These are phyloP conservation scores for Sandelia bainsii DNA, from an alignment of 2,797 vertebrate species.

Conservation along the genomic window DNA sequence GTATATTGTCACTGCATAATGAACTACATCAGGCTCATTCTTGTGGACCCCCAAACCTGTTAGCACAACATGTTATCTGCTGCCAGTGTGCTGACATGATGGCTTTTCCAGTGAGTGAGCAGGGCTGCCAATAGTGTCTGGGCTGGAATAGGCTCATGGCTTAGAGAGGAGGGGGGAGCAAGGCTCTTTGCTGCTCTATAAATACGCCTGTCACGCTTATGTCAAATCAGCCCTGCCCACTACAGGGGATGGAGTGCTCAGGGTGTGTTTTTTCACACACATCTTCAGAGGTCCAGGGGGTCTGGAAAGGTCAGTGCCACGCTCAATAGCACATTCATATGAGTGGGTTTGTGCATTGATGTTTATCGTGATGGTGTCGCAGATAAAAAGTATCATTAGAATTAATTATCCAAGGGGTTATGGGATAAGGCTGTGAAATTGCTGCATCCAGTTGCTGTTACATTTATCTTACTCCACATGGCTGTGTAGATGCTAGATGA, in stretches of 20 bases:
- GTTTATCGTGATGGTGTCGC: conserved; percentile 78
- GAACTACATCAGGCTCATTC: conserved; percentile 68
- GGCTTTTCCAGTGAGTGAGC: conserved; percentile 85
- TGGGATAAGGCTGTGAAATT: conserved; percentile 75
- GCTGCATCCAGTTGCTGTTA: conserved; percentile 60
- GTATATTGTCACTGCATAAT: conserved; percentile 76
- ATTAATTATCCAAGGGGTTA: conserved; percentile 80
- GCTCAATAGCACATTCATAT: conserved; percentile 80
- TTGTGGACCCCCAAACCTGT: conserved; percentile 77
- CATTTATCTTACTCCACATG: conserved; percentile 65
- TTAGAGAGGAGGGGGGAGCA: conserved; percentile 66
- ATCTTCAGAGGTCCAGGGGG: conserved; percentile 72
- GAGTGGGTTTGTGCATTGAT: conserved; percentile 73
- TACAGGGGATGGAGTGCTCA: conserved; percentile 74
- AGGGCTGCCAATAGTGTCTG: conserved; percentile 82
- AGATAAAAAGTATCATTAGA: conserved; percentile 81
- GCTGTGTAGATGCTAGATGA: conserved; percentile 51
- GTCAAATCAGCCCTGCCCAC: conserved; percentile 80
- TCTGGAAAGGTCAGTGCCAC: conserved; percentile 79
- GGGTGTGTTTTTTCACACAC: conserved; percentile 76
- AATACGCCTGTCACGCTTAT: conserved; percentile 83
- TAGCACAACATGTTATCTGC: conserved; percentile 82
- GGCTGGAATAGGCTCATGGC: conserved; percentile 72
- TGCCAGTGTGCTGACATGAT: conserved; percentile 85
- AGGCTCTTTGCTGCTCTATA: conserved; percentile 77